Evolutionary conservation across 2,797 vertebrate species (phyloP), one percentile per base, ranked within the genome.

Genomic region (Sus cebifrons): DNA sequence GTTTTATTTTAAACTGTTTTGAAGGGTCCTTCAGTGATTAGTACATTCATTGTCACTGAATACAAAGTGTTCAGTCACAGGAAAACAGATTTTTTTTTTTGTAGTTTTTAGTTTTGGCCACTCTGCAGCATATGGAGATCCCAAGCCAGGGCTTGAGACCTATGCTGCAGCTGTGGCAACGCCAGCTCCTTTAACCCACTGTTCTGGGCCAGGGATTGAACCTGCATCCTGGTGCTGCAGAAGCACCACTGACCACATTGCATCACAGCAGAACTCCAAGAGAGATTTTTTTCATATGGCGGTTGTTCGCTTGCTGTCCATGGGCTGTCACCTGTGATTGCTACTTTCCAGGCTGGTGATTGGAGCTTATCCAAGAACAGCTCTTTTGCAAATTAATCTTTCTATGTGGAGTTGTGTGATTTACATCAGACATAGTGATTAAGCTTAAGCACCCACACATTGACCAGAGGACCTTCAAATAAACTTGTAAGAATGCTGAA

Each of bases 261-360:
- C 9, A 10, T 10, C 44, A 49, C 44, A 49, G 44, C 44, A 49
- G 6, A 49, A 49, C 44, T 49, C 44, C 44, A 49, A 49, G 44
- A 49, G 6, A 49, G 44, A 49, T 49, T 49, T 49, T 49, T 49
- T 82, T 36, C 11, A 64, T 60, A 17, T 3, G 18, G 29, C 15
- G 2, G 4, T 11, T 29, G 16, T 81, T 25, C 12, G 6, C 0
- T 23, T 3, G 15, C 15, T 29, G n/a, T 52, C 49, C 17, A 0
- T 5, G 44, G 14, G 10, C 23, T 49, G 40, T 73, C 40, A 78
- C 20, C 75, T 58, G 10, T 84, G 56, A 70, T 2, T 36, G 64
- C 27, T 6, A 14, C 16, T 91, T 86, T 73, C 44, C 44, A 16
- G 20, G 52, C 16, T 18, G 3, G 44, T 32, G 49, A 56, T 5